phyloP scores from a whole-genome alignment of 2,797 vertebrate species.

The Xenops minutus region DNA sequence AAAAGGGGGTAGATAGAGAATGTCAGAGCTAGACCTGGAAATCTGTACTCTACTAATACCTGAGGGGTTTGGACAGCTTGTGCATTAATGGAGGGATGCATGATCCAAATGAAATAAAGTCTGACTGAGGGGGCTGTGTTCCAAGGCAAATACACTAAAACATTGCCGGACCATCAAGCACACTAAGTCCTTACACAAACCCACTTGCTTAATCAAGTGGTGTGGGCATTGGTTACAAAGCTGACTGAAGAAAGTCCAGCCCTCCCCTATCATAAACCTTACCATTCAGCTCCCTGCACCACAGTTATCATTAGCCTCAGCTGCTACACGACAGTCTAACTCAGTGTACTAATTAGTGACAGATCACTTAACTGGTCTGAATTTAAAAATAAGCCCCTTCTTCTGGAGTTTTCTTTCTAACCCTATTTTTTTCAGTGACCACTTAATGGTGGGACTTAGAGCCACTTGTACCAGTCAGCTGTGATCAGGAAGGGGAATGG shows the following conservation, averaged over 20 bases:
- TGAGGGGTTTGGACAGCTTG: not conserved
- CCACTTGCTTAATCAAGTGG: not conserved
- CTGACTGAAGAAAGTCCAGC: not conserved
- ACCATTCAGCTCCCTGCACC: not conserved
- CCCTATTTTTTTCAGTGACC: not conserved
- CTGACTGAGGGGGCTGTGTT: not conserved
- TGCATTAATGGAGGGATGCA: not conserved
- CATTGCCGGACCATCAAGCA: not conserved
- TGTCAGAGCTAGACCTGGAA: not conserved
- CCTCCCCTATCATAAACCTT: not conserved
- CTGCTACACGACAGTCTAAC: not conserved
- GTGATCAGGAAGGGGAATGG: not conserved
- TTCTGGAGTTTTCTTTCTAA: not conserved
- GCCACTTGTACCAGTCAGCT: not conserved
- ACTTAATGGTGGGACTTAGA: not conserved
- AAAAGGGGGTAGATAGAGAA: not conserved
- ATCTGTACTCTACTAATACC: not conserved
- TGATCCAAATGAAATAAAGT: not conserved
- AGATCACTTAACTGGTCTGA: not conserved
- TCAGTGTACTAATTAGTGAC: not conserved
- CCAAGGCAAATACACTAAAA: conserved; percentile 17
- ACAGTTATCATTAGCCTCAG: not conserved
- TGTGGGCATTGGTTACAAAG: not conserved
- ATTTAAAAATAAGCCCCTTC: not conserved
- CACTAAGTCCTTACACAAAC: not conserved